These are phyloP conservation scores for Eira barbara DNA, from an alignment of 2,113 vertebrate genomes.

Conservation along the genomic window DNA sequence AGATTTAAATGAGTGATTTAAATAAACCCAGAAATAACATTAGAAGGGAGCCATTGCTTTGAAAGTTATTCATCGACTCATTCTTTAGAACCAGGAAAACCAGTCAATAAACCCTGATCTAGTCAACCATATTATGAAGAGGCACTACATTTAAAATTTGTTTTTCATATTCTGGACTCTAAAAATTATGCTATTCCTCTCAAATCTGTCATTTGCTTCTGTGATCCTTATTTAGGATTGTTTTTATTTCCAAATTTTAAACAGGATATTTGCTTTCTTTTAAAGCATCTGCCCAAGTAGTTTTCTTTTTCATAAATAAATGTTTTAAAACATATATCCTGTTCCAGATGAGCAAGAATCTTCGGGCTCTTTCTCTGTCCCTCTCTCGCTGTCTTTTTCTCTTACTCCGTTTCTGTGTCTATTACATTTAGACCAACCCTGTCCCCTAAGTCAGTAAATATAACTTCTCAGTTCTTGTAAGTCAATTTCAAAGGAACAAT, in stretches of 20 bases:
- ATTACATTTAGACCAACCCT: neutral
- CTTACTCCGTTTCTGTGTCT: neutral
- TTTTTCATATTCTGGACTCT: neutral
- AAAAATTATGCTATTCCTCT: neutral
- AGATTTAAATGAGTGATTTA: slow-evolving; percentile 1
- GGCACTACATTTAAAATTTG: neutral
- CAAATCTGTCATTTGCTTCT: neutral
- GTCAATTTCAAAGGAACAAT: neutral
- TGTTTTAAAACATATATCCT: neutral
- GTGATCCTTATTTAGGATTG: neutral
- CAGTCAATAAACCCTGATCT: neutral
- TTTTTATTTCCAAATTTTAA: neutral
- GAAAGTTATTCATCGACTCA: neutral
- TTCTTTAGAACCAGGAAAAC: neutral
- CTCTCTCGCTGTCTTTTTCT: neutral
- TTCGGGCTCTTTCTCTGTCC: neutral
- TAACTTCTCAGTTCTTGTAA: neutral
- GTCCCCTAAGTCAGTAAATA: neutral
- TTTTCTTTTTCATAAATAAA: neutral
- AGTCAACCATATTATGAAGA: neutral
- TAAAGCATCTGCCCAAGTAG: neutral
- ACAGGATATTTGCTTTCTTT: neutral
- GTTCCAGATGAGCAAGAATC: neutral
- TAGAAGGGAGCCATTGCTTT: neutral
- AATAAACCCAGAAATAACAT: slow-evolving; percentile 6